Evolutionary conservation across 1,140 invertebrate species (phyloP).

Genomic region (Drosophila watanabei): DNA sequence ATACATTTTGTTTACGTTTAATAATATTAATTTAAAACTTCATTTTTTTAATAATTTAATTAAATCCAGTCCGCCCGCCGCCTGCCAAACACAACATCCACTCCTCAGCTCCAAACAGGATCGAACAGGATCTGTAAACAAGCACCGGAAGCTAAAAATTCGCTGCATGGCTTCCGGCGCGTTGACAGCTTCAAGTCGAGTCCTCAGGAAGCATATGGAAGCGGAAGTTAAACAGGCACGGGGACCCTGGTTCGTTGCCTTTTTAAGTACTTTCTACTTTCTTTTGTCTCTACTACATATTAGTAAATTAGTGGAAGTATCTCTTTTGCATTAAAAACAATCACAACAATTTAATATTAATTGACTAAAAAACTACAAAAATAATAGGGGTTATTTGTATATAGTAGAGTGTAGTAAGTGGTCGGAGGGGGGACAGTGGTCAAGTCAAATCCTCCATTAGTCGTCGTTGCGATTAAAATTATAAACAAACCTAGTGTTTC

Average conservation of each 20-base stretch:
- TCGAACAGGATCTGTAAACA: conserved; percentile 46
- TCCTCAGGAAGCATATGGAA: background rate
- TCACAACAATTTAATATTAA: conserved; percentile 85
- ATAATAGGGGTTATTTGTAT: conserved; percentile 70
- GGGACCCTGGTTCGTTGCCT: conserved; percentile 60
- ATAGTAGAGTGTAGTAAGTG: conserved; percentile 61
- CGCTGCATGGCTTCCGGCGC: conserved; percentile 68
- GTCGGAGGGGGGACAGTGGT: conserved; percentile 54
- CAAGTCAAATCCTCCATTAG: conserved; percentile 85
- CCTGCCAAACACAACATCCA: background rate
- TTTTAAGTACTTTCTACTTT: conserved; percentile 71
- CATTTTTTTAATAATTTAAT: conserved; percentile 76
- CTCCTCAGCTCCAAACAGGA: background rate
- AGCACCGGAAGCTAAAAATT: conserved; percentile 65
- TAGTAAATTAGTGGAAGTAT: conserved; percentile 82
- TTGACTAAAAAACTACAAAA: conserved; percentile 84
- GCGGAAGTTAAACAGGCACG: background rate
- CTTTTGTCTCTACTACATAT: conserved; percentile 62
- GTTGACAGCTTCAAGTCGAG: conserved; percentile 43
- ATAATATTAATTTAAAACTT: conserved; percentile 81
- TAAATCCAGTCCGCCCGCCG: conserved; percentile 22
- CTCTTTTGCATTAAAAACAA: conserved; percentile 82
- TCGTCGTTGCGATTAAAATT: conserved; percentile 79
- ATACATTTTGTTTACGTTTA: conserved; percentile 85
- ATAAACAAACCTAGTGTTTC: conserved; percentile 77